Evolutionary conservation across 2,888 invertebrate species (phyloP), one percentile per base, ranked within the genome.

Genomic region (Camptogramma bilineatum): DNA sequence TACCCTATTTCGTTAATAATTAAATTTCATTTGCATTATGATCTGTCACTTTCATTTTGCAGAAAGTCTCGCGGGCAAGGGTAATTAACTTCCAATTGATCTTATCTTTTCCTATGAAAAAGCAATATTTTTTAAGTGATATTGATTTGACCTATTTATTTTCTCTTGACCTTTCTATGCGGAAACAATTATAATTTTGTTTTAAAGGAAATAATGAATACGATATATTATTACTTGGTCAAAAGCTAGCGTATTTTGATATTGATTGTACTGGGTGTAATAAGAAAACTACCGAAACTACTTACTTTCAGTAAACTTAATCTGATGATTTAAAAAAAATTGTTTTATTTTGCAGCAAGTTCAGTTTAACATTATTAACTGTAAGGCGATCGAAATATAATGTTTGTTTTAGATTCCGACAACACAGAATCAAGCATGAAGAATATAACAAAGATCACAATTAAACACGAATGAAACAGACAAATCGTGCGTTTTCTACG

Each of bases 141-240:
- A 69, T 73, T 55, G 56, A 56, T 67, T 65, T 57, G 69, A 68
- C 65, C 71, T 61, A 72, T 59, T 54, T 66, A 66, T 73, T 78
- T 74, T 69, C 59, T 50, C 70, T 73, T 69, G 63, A 67, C 52
- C 52, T 51, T 66, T 62, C 55, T 66, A 63, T 47, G 52, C 62
- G 66, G 68, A 70, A 70, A 60, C 48, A 24, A 52, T 31, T 52
- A 58, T 59, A 52, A 42, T 42, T 64, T 68, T 57, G 42, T 58
- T 66, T 58, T 51, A 53, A 10, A 69, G 68, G 70, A 70, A 72
- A 70, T 60, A 64, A 64, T 70, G 59, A 70, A 64, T 61, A 67
- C 55, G 56, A 52, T 58, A 31, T 59, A 63, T 61, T 71, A 66
- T 66, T 58, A 63, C 60, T 61, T 62, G 5, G 16, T 16, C 46